phyloP scores from a whole-genome alignment of 1,140 invertebrate genomes.

The Leptinotarsa undecemlineata region DNA sequence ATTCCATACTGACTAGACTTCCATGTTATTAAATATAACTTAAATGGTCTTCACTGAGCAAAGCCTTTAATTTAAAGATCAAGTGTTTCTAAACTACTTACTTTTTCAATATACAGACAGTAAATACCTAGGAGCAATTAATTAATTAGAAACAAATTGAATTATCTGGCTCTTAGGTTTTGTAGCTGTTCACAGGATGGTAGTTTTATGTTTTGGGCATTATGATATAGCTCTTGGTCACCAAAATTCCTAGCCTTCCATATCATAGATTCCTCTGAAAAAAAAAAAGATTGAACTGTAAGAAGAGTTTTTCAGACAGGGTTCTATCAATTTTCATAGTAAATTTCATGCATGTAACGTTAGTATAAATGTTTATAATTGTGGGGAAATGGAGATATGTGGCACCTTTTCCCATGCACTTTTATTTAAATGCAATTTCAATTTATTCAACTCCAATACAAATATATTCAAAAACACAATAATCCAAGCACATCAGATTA shows the following conservation, averaged over 20 bases:
- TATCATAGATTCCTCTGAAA: constrained; percentile 81
- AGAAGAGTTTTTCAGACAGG: too few species aligned
- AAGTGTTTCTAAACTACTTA: not conserved
- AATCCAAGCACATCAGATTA: too few species aligned
- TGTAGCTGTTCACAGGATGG: constrained; percentile 85
- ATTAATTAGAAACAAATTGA: not conserved
- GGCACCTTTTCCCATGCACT: too few species aligned
- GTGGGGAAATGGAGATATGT: too few species aligned
- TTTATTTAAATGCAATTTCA: too few species aligned
- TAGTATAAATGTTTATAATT: too few species aligned
- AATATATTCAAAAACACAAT: too few species aligned
- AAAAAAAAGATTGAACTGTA: constrained; percentile 16
- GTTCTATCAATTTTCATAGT: too few species aligned
- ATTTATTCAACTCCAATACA: too few species aligned
- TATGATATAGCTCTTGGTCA: constrained; percentile 72
- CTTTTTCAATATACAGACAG: not conserved
- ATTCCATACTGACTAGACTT: not conserved
- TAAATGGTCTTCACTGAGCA: not conserved
- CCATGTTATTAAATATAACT: not conserved
- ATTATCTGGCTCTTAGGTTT: constrained; percentile 22
- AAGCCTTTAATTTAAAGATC: not conserved
- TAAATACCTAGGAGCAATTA: not conserved
- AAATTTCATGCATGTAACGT: too few species aligned
- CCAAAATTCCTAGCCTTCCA: constrained; percentile 85
- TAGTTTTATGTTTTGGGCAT: constrained; percentile 81